Base-by-base conservation (phyloP, 1,140 invertebrate genomes). In the Apis laboriosa region DNA sequence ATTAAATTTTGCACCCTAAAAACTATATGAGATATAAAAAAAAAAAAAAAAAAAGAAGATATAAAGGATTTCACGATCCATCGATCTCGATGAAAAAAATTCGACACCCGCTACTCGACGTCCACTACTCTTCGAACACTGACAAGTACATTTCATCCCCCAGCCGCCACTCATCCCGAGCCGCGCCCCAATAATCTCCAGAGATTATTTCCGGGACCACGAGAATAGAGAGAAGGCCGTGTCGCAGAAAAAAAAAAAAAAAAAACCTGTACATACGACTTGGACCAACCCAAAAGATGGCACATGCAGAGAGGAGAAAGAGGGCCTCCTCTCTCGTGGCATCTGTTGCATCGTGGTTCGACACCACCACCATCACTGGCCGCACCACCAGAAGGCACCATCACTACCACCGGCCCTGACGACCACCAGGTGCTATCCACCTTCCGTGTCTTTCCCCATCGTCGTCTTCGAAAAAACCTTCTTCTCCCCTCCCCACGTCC, bases 341-440 rank as follows among this genome's bases (percentile, higher is more conserved):
- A 92, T 91, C 92, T 92, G 91, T 92, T 91, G 90, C 91, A 89
- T 88, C 90, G 89, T 84, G 82, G 85, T 77, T 87, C 86, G 66
- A 84, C 74, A 82, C 66, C 80, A 77, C 64, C 80, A 82, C 56
- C 83, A 90, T 85, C 82, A 86, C 81, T 79, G 80, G 84, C 80
- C 81, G 63, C 75, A 87, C 79, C 83, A 88, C 83, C 87, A 88
- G 86, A 86, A 89, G 86, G 85, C 85, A 86, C 88, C 82, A 77
- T 84, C 86, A 86, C 84, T 88, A 88, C 85, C 87, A 90, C 86
- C 88, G 88, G 86, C 88, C 77, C 87, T 86, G 77, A 84, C 88
- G 87, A 89, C 88, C 86, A 92, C 93, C 93, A 93, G 93, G 93
- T 94, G 93, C 91, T 92, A 85, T 84, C 90, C 92, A 92, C 92